phyloP scores from a whole-genome alignment of 2,797 vertebrate species.

The Hozukius guyotensis region DNA sequence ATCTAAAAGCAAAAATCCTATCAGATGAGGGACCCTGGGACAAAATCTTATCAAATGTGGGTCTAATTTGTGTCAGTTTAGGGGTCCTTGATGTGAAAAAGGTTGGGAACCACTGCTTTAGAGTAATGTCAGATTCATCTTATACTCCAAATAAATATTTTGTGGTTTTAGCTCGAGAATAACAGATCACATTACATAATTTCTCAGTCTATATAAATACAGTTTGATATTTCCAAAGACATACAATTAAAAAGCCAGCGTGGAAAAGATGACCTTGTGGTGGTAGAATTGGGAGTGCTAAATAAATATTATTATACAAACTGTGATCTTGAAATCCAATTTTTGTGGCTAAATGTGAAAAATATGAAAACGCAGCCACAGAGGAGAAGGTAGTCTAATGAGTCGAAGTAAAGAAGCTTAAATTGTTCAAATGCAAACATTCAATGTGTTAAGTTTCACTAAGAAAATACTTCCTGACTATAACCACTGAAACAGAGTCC shows the following conservation, averaged over 20 bases:
- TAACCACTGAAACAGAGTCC: neutral
- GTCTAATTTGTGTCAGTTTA: too few species aligned
- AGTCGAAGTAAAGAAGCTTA: neutral
- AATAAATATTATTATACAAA: neutral
- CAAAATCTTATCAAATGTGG: too few species aligned
- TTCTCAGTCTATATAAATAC: neutral
- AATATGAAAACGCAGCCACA: neutral
- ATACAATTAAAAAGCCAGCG: neutral
- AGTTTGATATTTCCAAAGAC: neutral
- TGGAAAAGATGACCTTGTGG: neutral
- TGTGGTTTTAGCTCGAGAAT: neutral
- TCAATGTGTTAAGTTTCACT: slow-evolving; percentile 8
- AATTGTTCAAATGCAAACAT: slow-evolving; percentile 16
- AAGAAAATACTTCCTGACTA: slow-evolving; percentile 7
- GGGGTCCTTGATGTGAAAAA: too few species aligned
- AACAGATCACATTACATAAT: neutral
- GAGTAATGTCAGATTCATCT: too few species aligned
- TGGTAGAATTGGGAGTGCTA: neutral
- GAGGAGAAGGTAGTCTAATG: neutral
- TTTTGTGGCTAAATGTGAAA: neutral
- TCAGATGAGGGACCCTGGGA: too few species aligned
- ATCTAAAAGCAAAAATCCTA: too few species aligned
- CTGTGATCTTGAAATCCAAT: neutral
- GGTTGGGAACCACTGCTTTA: too few species aligned
- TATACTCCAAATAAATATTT: neutral